Conservation (phyloP, 2,113 vertebrate genomes). For the Orcinus orca region DNA sequence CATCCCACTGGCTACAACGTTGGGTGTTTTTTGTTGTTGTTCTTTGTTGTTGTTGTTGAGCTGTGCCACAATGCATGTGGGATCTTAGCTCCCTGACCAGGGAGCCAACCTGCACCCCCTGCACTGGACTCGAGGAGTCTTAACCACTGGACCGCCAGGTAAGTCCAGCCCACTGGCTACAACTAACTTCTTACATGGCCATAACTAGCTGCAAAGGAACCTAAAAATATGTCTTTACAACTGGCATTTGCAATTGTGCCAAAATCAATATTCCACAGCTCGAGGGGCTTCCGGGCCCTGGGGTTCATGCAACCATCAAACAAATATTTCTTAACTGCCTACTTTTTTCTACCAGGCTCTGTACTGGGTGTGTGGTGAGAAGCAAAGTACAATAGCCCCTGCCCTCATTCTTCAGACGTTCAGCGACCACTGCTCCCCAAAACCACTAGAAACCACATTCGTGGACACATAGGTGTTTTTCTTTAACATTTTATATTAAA, state of each 20-base stretch:
- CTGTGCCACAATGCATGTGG: no score
- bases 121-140: no score
- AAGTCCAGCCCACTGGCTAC: no score
- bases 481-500: neutral
- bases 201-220: neutral
- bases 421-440: neutral
- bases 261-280: neutral
- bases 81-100: no score
- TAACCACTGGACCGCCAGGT: no score
- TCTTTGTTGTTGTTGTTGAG: no score
- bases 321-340: neutral
- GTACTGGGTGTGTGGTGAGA: accelerated
- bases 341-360: neutral
- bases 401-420: accelerated
- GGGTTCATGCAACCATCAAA: neutral
- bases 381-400: neutral
- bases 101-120: no score
- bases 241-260: neutral
- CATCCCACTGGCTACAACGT: neutral
- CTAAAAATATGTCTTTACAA: neutral
- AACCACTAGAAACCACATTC: neutral
- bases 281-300: neutral
- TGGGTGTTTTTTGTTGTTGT: no score
- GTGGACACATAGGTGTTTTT: neutral
- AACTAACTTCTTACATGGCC: neutral